Conservation (phyloP, 2,113 vertebrate genomes). For the Casuarius casuarius region DNA sequence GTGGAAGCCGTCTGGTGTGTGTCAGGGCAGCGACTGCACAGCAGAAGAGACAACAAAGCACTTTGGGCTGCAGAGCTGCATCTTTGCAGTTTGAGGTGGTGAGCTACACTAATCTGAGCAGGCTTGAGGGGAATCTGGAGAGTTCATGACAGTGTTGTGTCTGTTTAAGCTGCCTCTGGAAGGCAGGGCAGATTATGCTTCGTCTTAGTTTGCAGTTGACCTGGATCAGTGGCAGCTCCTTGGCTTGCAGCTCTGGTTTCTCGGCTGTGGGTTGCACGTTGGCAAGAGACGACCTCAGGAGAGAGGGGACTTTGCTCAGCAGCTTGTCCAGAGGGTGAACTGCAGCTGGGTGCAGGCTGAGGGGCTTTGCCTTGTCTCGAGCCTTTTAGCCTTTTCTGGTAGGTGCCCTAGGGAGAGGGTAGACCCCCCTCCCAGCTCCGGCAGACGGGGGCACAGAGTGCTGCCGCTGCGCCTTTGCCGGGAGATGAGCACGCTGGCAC, state of each 20-base stretch:
- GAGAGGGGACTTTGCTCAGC: rapidly evolving
- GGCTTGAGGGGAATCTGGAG: not conserved
- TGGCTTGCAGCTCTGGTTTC: not conserved
- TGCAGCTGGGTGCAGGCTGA: not conserved
- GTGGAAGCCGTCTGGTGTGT: not conserved
- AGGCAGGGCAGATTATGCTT: not conserved
- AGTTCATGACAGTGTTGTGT: rapidly evolving
- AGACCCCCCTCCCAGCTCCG: not conserved
- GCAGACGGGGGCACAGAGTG: not conserved
- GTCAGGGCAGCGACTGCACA: not conserved
- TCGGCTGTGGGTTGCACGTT: rapidly evolving
- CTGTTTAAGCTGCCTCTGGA: not conserved
- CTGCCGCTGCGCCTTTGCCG: not conserved
- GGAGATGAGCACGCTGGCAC: not conserved
- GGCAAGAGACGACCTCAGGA: not conserved
- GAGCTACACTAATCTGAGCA: not conserved
- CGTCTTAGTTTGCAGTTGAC: not conserved
- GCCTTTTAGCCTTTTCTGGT: not conserved
- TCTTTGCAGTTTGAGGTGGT: not conserved
- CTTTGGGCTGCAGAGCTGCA: not conserved
- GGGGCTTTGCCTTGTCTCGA: too few species aligned
- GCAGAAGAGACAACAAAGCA: not conserved
- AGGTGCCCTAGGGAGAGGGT: not conserved
- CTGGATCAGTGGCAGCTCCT: not conserved
- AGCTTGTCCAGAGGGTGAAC: not conserved